Percentiles rank a stretch among this genome's conserved stretches.
These are phyloP conservation scores for Stichopus horrens DNA, from an alignment of 53 echinoderm and acorn worm genomes.

Conservation along the genomic window DNA sequence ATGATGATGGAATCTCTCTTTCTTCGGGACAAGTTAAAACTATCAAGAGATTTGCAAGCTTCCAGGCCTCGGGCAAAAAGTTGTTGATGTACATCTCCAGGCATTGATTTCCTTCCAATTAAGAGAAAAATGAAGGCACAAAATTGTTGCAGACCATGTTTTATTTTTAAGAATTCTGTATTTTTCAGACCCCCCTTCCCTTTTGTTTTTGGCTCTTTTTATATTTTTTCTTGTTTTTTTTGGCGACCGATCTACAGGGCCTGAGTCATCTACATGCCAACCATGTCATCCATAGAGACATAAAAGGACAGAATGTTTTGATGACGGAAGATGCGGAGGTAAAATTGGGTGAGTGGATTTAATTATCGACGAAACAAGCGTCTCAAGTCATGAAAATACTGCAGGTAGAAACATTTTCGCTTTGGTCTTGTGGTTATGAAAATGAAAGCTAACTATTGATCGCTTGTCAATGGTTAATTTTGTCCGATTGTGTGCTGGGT, in stretches of 20 bases:
- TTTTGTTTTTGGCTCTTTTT: neutral
- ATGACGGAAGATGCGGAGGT: constrained; percentile 98
- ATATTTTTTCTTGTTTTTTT: neutral
- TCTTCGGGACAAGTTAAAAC: neutral
- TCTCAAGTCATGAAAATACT: too few species aligned
- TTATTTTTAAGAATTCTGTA: neutral
- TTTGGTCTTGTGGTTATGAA: too few species aligned
- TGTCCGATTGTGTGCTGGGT: too few species aligned
- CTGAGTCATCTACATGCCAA: constrained; percentile 98
- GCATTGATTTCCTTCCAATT: neutral
- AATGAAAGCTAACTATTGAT: too few species aligned
- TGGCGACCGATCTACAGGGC: constrained; percentile 59
- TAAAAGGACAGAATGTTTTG: constrained; percentile 98
- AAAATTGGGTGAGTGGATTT: constrained; percentile 78
- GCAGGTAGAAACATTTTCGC: too few species aligned
- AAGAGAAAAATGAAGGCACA: neutral
- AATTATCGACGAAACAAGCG: too few species aligned
- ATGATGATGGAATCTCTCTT: neutral
- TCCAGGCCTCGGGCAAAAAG: neutral
- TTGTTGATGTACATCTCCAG: neutral
- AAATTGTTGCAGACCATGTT: neutral
- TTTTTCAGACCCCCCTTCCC: neutral
- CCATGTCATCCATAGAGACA: constrained; percentile 98
- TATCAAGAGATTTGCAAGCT: neutral
- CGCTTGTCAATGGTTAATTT: too few species aligned